These are phyloP conservation scores for Tonatia bakeri DNA, from an alignment of 2,113 vertebrate species.

Conservation along the genomic window DNA sequence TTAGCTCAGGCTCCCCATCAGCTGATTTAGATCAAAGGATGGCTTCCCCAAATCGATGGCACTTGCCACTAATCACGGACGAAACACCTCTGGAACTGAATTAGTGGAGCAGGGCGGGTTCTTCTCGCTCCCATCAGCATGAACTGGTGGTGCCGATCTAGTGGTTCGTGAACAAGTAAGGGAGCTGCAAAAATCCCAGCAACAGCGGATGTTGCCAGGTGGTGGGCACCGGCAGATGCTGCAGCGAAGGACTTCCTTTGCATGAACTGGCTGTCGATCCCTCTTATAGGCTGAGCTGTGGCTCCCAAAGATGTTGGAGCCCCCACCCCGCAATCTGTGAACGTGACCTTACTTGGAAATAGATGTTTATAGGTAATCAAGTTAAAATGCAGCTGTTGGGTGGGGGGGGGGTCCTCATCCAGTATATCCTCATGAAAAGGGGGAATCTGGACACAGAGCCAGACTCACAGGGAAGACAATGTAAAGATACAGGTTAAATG, in stretches of 20 bases:
- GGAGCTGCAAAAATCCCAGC: no score
- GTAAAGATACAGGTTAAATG: not conserved
- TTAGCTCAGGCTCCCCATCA: not conserved
- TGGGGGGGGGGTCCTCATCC: not conserved
- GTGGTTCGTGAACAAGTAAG: rapidly evolving
- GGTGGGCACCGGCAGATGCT: not conserved
- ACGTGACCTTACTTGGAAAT: not conserved
- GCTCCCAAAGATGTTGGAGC: not conserved
- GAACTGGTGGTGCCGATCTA: not conserved
- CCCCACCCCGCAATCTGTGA: not conserved
- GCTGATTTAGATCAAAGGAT: not conserved
- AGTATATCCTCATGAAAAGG: not conserved
- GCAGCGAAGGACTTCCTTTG: not conserved
- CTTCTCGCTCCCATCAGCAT: rapidly evolving
- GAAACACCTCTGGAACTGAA: rapidly evolving
- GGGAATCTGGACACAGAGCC: not conserved
- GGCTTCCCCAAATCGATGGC: rapidly evolving
- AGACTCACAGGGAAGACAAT: rapidly evolving
- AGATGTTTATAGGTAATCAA: not conserved
- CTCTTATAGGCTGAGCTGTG: no score
- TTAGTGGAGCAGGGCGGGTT: rapidly evolving
- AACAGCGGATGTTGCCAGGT: rapidly evolving
- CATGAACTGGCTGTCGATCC: not conserved
- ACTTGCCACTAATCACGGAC: rapidly evolving
- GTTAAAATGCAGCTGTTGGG: no score